Evolutionary conservation across 2,797 vertebrate species (phyloP), one percentile per base, ranked within the genome.

Genomic region (Acropternis orthonyx): DNA sequence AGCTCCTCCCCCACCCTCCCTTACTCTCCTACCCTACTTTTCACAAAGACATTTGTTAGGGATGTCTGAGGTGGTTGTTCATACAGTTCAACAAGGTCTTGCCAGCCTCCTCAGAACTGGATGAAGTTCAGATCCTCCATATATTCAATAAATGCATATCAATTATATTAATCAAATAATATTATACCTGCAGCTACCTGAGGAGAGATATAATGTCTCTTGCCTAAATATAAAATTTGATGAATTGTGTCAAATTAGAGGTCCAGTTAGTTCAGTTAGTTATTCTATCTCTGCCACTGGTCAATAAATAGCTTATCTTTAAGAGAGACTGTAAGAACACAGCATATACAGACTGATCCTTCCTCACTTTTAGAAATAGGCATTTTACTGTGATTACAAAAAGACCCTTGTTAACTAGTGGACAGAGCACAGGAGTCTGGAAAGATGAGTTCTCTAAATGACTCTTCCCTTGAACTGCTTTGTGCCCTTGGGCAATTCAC

Each of bases 391-490:
- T 51, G 48, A 49, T 76, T 95, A 91, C 63, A 77, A 85, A 78
- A 91, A 79, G 36, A 82, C 23, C 34, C 34, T 84, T 94, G 69
- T 90, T 82, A 86, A 67, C 44, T 63, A 41, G 51, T 30, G 37
- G 79, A 84, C 18, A 80, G 69, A 88, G 23, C 66, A 72, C 17
- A 66, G 63, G 85, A 85, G 44, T 41, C 48, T 63, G 78, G 16
- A 87, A 89, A 91, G 67, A 89, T 39, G 62, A 82, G n/a, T 71
- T 92, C 61, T 85, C 52, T 63, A 66, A 93, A 78, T 74, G 28
- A 87, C 44, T 84, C 34, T 83, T 91, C 41, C 34, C 82, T 85
- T 87, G 86, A 79, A 89, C 87, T 91, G 80, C 44, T 87, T 86
- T 85, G 34, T 65, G 15, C 34, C 73, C 74, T 79, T 67, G 49